Evolutionary conservation across 2,113 vertebrate genomes (phyloP), one percentile per base, ranked within the genome.

Genomic region (Thinocorus orbignyianus): DNA sequence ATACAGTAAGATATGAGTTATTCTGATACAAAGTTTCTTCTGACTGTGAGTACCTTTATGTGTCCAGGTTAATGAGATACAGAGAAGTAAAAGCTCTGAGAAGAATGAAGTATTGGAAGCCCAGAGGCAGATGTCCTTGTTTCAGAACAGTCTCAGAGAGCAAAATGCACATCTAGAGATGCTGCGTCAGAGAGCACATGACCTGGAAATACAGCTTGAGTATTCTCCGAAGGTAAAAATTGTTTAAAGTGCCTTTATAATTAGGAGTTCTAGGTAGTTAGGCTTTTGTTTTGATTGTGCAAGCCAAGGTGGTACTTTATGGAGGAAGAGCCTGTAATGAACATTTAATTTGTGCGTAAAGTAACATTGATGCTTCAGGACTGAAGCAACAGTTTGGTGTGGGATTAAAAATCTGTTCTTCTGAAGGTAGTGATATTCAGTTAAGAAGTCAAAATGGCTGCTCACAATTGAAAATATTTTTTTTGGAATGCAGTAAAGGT

Each of bases 1-100:
- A 33, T 68, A 48, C 9, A 33, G 17, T 4, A 35, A 83, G 18
- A 5, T 64, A 2, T 31, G 48, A 72, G 10, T 69, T 83, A 52
- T 7, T 79, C 18, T n/a, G 44, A 17, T 48, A 52, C 1, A 49
- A 72, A 31, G 39, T 57, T 74, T 15, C 20, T 81, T 39, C 19
- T 86, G 42, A 95, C 51, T 65, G 9, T 54, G 62, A 41, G 19
- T 78, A 19, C 35, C 37, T 77, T 93, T 94, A 57, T 79, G 31
- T 65, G 54, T 71, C 31, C 94, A 99, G 98, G 97, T 98, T n/a
- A 98, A 97, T 74, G 95, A 97, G 41, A 96, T 98, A 62, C 92
- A 98, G 66, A 98, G 96, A 49, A 97, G 88, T 88, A 98, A 98
- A 97, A 97, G 85, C 88, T 89, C 96, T 44, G 93, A 91, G 20